A percentile compares a stretch with the other conserved stretches of the same genome.
Conservation (phyloP, 2,888 invertebrate genomes). For the Fragum sueziense region DNA sequence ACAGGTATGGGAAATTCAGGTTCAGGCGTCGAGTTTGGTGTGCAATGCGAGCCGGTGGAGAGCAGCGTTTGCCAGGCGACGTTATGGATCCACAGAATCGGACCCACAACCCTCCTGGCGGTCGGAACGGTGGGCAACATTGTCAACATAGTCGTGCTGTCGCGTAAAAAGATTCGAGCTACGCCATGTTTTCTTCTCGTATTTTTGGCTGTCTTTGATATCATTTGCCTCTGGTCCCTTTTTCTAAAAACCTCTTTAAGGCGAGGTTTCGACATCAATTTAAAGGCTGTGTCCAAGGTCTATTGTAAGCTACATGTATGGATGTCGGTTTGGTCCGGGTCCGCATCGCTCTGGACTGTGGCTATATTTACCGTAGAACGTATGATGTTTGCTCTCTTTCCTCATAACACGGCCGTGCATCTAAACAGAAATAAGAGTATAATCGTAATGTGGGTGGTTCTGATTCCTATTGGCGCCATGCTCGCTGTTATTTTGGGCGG, state of each 20-base stretch:
- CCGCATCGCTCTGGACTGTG: neutral
- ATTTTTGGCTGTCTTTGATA: neutral
- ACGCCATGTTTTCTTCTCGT: neutral
- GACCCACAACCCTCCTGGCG: neutral
- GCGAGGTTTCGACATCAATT: neutral
- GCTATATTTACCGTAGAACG: neutral
- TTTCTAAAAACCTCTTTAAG: too few species aligned
- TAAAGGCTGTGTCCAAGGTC: neutral
- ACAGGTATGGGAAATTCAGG: too few species aligned
- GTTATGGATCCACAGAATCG: neutral
- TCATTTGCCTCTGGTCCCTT: neutral
- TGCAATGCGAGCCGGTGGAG: neutral
- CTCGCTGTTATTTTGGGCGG: too few species aligned
- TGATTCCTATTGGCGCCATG: too few species aligned
- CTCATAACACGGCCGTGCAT: neutral
- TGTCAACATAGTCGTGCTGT: neutral
- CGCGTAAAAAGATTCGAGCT: neutral
- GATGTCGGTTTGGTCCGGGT: neutral
- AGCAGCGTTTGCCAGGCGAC: neutral
- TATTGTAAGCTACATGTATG: neutral
- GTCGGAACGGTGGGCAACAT: neutral
- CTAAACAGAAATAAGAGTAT: neutral
- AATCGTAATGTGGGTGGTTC: too few species aligned
- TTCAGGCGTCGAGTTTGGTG: too few species aligned
- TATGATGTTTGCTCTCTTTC: neutral